Base-by-base conservation (phyloP, 2,113 vertebrate genomes). In the Pyrgilauda ruficollis region DNA sequence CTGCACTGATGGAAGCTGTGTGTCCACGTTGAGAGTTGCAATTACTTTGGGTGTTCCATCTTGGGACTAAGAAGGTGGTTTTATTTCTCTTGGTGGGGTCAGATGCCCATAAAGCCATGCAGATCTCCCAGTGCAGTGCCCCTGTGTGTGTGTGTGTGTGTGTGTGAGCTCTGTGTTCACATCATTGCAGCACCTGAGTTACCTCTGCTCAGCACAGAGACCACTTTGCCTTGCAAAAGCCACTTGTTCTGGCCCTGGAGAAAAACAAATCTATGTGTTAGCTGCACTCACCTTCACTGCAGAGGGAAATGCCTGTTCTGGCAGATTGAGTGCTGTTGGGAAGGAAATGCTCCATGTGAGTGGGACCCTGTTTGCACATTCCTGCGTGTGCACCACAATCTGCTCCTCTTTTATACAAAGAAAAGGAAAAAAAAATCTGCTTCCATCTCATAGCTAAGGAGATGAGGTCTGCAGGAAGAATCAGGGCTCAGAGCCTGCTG, bases 21-120 rank as follows among this genome's bases (percentile, higher is more conserved):
- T n/a, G 43, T 33, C 47, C 55, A 0, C 0, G 0, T 1, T 27
- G 44, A 44, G 61, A 69, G 28, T 2, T 77, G 69, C 43, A 24
- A 18, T 20, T 76, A 9, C 63, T 56, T 46, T 0, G 6, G 49
- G 41, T 44, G 49, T 53, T 86, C 37, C 37, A 4, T 61, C 44
- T 20, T 78, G 74, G 81, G n/a, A 28, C 15, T 24, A 4, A 44
- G 72, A 33, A 50, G 30, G 47, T 44, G 58, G 23, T 72, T 23
- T 63, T n/a, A 15, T 68, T 24, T 53, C 18, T 2, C 4, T 23
- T 75, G 43, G 2, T 67, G 61, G 52, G 31, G 23, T 80, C 27
- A 17, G 39, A 10, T 62, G 53, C 31, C n/a, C 21, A 0, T 19
- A 33, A 44, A 61, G 39, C 67, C 46, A 6, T 5, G 12, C 39